Base-by-base conservation (phyloP, 2,797 vertebrate genomes). In the Aythya fuligula region DNA sequence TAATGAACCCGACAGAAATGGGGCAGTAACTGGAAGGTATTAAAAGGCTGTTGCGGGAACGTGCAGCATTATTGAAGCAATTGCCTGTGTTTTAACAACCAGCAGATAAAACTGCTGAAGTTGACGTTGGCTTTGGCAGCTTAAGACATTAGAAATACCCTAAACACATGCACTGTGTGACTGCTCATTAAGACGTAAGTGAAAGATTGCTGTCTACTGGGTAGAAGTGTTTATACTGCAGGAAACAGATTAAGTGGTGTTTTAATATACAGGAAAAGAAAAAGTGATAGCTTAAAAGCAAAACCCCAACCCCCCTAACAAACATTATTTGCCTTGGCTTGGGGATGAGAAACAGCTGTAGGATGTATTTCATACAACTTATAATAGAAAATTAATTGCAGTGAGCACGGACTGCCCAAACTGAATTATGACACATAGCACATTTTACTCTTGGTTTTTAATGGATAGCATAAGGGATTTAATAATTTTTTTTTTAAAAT, bases 231-330 rank as follows among this genome's bases (percentile, higher is more conserved):
- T 80, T 84, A 53, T 85, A 25, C 94, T 96, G 92, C 91, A 96
- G 97, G 95, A 96, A 96, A 74, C 9, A 53, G 93, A 87, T 92
- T 88, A 78, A 77, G 70, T 19, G 70, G 13, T 57, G 66, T 36
- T 95, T 72, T 75, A 87, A 70, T 87, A 41, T 21, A 62, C 83
- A 92, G 97, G 96, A 95, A 93, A 84, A 75, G 76, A 69, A 76
- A 69, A 91, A 56, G 56, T 72, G 64, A 53, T 75, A 74, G 60
- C 81, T 67, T 65, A 70, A 53, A 94, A 89, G 77, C 74, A 80
- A 77, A 81, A 84, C 11, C 32, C 32, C 47, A 54, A 34, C 7
- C 49, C 30, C 57, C 43, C 17, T n/a, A 79, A 32, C 60, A 83
- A 79, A 45, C n/a, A 62, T 25, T 21, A 25, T 72, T 88, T 86